Conservation (phyloP, 2,797 vertebrate genomes). For the Phrynocephalus forsythii region DNA sequence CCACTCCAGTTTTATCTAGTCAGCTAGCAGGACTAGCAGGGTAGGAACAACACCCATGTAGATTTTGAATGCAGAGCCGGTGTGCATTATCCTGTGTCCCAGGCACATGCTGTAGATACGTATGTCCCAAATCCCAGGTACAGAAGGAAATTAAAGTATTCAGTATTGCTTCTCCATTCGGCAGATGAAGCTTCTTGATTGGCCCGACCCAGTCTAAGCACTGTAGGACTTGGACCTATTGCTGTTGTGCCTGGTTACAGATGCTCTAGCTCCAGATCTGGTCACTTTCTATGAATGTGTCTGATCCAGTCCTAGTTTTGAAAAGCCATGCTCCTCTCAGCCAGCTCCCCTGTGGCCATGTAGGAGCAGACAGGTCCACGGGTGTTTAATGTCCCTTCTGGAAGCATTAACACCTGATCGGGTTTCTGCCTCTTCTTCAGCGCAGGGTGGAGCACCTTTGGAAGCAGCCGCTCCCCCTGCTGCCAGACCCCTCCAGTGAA, state of each 20-base stretch:
- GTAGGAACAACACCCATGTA: background rate
- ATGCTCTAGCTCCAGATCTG: background rate
- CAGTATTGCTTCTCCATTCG: background rate
- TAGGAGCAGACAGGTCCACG: background rate
- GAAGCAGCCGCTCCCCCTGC: constrained; percentile 47
- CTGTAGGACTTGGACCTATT: background rate
- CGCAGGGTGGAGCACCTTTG: background rate
- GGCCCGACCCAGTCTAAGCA: background rate
- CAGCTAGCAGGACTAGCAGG: background rate
- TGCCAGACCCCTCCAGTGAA: background rate
- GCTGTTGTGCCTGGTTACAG: background rate
- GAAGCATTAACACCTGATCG: background rate
- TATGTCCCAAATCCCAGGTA: background rate
- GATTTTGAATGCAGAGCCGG: background rate
- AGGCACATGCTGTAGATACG: background rate
- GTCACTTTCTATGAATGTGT: background rate
- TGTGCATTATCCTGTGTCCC: background rate
- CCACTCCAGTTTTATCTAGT: background rate
- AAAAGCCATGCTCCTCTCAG: background rate
- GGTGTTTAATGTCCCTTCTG: background rate
- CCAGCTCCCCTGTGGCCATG: background rate
- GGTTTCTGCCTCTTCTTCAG: background rate
- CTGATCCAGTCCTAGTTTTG: background rate
- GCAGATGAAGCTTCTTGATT: background rate
- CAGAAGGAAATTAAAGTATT: background rate